These are phyloP conservation scores for Melanargia galathea DNA, from an alignment of 2,888 invertebrate genomes.

Conservation along the genomic window DNA sequence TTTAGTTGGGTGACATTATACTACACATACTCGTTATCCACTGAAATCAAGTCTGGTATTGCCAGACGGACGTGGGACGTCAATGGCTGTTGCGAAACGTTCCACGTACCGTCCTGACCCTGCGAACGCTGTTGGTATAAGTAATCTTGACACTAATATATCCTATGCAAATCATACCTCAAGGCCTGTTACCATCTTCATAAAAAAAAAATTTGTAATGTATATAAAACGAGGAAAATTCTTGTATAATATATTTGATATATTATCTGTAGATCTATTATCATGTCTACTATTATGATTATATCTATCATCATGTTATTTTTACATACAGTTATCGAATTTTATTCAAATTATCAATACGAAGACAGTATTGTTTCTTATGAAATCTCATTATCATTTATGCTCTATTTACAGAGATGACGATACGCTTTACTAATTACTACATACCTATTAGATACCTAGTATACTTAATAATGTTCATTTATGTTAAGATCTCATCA, in stretches of 20 bases:
- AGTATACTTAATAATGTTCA: background rate
- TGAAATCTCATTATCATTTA: background rate
- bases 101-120: constrained; percentile 61
- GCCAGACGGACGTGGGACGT: constrained; percentile 54
- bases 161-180: constrained; percentile 41
- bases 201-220: background rate
- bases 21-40: constrained; percentile 41
- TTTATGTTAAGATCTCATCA: background rate
- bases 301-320: background rate
- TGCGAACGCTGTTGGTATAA: constrained; percentile 56
- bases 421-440: background rate
- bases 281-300: background rate
- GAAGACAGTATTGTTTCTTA: background rate
- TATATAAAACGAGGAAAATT: background rate
- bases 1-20: background rate
- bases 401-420: background rate
- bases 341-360: background rate
- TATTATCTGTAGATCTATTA: background rate
- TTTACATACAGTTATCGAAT: background rate
- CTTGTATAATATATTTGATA: background rate
- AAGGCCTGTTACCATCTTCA: constrained; percentile 17
- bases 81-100: constrained; percentile 59
- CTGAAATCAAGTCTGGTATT: constrained; percentile 48
- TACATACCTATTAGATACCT: background rate
- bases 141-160: constrained; percentile 62